Conservation (phyloP, 1,140 invertebrate species). For the Zaprionus kolodkinae region DNA sequence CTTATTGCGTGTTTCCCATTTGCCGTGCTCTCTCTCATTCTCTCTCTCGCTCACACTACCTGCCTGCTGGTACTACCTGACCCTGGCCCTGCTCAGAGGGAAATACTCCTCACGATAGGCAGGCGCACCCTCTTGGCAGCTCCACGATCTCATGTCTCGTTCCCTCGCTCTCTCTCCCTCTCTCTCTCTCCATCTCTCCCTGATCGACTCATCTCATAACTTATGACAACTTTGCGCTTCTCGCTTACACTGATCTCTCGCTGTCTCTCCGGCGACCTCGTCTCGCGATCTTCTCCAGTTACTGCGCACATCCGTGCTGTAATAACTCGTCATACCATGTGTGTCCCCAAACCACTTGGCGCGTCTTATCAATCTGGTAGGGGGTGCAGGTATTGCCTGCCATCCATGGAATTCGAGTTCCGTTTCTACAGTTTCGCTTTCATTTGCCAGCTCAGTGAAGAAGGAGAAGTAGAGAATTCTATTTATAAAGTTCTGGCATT, state of each 20-base stretch:
- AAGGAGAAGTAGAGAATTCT: slow-evolving; percentile 38
- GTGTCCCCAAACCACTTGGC: slow-evolving; percentile 27
- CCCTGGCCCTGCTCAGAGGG: slow-evolving; percentile 13
- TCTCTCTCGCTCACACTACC: slow-evolving; percentile 25
- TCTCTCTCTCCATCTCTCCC: slow-evolving; percentile 3
- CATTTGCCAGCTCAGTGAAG: slow-evolving; percentile 23
- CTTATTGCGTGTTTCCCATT: slow-evolving; percentile 80
- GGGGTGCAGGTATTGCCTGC: slow-evolving; percentile 33
- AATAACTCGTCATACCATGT: slow-evolving; percentile 36
- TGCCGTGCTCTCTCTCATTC: slow-evolving; percentile 38
- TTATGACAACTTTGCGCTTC: slow-evolving; percentile 67
- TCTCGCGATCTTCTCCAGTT: slow-evolving; percentile 53
- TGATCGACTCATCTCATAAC: slow-evolving; percentile 55
- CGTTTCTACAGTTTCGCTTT: slow-evolving; percentile 35
- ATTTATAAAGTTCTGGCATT: slow-evolving; percentile 66
- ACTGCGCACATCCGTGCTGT: slow-evolving; percentile 46
- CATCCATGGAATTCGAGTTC: slow-evolving; percentile 36
- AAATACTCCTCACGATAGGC: slow-evolving; percentile 37
- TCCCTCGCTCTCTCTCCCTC: slow-evolving; percentile 13
- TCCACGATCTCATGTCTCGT: not conserved
- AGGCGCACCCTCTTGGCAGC: slow-evolving; percentile 59
- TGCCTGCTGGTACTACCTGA: slow-evolving; percentile 20
- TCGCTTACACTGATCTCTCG: slow-evolving; percentile 26
- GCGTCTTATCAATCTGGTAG: slow-evolving; percentile 30
- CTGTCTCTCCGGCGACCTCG: not conserved